Base-by-base conservation (phyloP, 2,888 invertebrate genomes). In the Loripinus fragilis region DNA sequence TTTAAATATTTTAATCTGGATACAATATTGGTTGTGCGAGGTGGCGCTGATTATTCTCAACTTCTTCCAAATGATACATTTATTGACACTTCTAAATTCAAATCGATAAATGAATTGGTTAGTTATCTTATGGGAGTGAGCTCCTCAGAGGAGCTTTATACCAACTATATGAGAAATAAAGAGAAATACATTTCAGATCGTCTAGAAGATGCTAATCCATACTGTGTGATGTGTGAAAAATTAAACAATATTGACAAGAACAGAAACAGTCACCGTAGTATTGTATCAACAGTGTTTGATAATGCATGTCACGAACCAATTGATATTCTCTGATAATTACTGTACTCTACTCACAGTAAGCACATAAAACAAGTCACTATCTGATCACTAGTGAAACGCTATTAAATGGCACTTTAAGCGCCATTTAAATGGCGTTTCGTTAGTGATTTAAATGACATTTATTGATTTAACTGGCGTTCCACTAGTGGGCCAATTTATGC, bases 21-120 rank as follows among this genome's bases (percentile, higher is more conserved):
- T 23, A n/a, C 42, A 2, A 67, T 67, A 10, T 7, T 45, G n/a
- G 23, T 67, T 8, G 67, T 67, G 1, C n/a, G 67, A 23, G 67
- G 67, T 25, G 67, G 42, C 1, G 42, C 23, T 1, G 42, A 67
- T 25, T 67, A 67, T 45, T 8, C 8, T 23, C 2, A 45, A 67
- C 45, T 25, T 67, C 23, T 28, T n/a, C n/a, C n/a, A n/a, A n/a
- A n/a, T n/a, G n/a, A n/a, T n/a, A n/a, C n/a, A n/a, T n/a, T n/a
- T n/a, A 67, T 67, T n/a, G n/a, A 67, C 42, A 25, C 67, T 10
- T 42, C 42, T 8, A 20, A 67, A 5, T 67, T 67, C 20, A 20
- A 20, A 20, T 20, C 17, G 5, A 20, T 48, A 20, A 15, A 7
- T 20, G 17, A 48, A n/a, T n/a, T 48, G 12, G 48, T 48, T 48